These are phyloP conservation scores for Bos javanicus DNA, from an alignment of 2,113 vertebrate species.

Conservation along the genomic window DNA sequence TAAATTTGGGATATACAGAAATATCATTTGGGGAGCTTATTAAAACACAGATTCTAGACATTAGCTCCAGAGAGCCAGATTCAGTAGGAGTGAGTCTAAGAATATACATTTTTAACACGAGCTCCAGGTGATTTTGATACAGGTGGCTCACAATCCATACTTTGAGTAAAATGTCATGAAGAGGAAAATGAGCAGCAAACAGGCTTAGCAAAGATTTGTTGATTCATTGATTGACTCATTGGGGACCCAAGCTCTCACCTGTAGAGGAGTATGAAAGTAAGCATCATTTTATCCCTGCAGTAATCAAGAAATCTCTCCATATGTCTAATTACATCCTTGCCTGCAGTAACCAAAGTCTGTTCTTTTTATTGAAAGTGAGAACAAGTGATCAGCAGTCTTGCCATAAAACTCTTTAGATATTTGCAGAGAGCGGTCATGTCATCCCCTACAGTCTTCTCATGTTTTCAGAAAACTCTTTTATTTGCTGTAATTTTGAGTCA, in stretches of 20 bases:
- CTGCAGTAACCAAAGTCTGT: conserved; percentile 18
- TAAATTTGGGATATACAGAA: conserved; percentile 1
- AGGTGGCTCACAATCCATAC: conserved; percentile 40
- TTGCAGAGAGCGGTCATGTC: background rate
- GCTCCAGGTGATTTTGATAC: conserved; percentile 58
- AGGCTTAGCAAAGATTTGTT: conserved; percentile 59
- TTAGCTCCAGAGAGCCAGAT: conserved; percentile 21
- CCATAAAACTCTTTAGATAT: background rate
- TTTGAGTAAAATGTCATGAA: conserved; percentile 50
- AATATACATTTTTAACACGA: conserved; percentile 56
- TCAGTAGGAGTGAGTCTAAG: background rate
- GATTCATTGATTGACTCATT: conserved; percentile 57
- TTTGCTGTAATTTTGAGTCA: conserved; percentile 28
- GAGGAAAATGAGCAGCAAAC: conserved; percentile 48
- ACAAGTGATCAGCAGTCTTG: background rate
- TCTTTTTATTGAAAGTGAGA: conserved; percentile 20
- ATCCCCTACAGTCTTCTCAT: background rate
- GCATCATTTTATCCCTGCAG: conserved; percentile 44
- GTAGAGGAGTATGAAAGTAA: conserved; percentile 21
- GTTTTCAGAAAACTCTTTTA: background rate
- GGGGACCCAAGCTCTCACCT: conserved; percentile 54
- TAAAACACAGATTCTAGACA: conserved; percentile 38
- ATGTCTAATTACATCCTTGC: conserved; percentile 50
- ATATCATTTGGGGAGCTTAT: conserved; percentile 48
- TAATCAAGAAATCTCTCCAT: conserved; percentile 64